Conservation (phyloP, 2,113 vertebrate species). For the Coregonus clupeaformis region DNA sequence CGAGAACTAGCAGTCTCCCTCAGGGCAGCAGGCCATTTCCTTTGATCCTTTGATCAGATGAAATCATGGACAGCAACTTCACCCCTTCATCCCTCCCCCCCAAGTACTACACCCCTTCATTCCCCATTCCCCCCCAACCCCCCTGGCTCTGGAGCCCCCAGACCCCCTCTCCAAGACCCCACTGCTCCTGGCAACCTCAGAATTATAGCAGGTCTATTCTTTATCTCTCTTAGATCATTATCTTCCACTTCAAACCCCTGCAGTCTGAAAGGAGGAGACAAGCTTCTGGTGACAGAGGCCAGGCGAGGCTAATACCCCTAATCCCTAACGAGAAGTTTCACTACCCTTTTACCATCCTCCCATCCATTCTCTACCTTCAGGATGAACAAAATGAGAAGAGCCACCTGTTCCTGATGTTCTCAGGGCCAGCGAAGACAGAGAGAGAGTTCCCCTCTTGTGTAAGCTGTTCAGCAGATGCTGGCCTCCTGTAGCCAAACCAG, state of each 20-base stretch:
- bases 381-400: constrained; percentile 30
- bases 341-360: not conserved
- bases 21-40: constrained; percentile 26
- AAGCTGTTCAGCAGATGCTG: not conserved
- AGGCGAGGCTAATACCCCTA: constrained; percentile 31
- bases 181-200: no score
- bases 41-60: constrained; percentile 74
- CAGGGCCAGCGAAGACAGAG: not conserved
- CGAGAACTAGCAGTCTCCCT: constrained; percentile 22
- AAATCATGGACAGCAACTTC: constrained; percentile 58
- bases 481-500: constrained; percentile 67
- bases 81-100: not conserved
- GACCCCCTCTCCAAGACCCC: constrained; percentile 13
- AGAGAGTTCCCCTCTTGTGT: constrained; percentile 51
- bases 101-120: no score
- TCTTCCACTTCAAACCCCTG: constrained; percentile 55
- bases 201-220: constrained; percentile 63
- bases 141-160: not conserved
- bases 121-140: no score
- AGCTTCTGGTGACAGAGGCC: constrained; percentile 30
- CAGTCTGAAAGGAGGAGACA: constrained; percentile 34
- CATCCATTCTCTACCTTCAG: not conserved
- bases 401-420: constrained; percentile 56
- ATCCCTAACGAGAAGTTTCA: constrained; percentile 58
- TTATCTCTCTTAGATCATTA: constrained; percentile 57